Percentiles rank a stretch among this genome's conserved stretches.
phyloP scores from a whole-genome alignment of 2,113 vertebrate genomes.

The Lycocorax pyrrhopterus region DNA sequence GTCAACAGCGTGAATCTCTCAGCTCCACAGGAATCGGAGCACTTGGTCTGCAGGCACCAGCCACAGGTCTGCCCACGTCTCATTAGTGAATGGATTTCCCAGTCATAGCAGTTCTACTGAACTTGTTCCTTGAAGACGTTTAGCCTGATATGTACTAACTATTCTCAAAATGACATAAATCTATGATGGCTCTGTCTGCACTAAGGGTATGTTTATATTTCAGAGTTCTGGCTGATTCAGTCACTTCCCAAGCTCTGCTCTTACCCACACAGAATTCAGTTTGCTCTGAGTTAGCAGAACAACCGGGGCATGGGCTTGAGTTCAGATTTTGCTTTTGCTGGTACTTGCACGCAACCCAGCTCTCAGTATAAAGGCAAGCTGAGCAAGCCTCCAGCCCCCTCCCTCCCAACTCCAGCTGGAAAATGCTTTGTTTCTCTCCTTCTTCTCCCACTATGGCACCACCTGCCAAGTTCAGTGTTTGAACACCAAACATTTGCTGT shows the following conservation, averaged over 20 bases:
- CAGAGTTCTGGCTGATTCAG: not conserved
- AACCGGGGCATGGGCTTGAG: not conserved
- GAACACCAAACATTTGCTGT: not conserved
- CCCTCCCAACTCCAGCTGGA: not conserved
- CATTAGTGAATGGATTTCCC: not conserved
- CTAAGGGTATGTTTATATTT: not conserved
- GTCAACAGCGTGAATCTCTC: not conserved
- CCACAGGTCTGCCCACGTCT: not conserved
- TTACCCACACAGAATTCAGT: not conserved
- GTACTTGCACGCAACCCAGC: not conserved
- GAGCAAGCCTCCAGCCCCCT: not conserved
- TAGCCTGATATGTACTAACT: not conserved
- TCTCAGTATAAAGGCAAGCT: not conserved
- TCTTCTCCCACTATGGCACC: not conserved
- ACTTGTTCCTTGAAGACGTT: not conserved
- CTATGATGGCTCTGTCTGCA: not conserved
- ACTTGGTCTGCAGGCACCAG: not conserved
- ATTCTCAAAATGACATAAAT: conserved; percentile 9
- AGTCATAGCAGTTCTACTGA: not conserved
- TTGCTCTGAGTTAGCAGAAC: not conserved
- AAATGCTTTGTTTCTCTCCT: not conserved
- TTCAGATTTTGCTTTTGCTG: not conserved
- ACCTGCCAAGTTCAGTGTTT: not conserved
- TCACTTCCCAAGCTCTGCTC: not conserved
- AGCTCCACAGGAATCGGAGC: not conserved